Conservation (phyloP, 1,140 invertebrate genomes). For the Camponotus pennsylvanicus region DNA sequence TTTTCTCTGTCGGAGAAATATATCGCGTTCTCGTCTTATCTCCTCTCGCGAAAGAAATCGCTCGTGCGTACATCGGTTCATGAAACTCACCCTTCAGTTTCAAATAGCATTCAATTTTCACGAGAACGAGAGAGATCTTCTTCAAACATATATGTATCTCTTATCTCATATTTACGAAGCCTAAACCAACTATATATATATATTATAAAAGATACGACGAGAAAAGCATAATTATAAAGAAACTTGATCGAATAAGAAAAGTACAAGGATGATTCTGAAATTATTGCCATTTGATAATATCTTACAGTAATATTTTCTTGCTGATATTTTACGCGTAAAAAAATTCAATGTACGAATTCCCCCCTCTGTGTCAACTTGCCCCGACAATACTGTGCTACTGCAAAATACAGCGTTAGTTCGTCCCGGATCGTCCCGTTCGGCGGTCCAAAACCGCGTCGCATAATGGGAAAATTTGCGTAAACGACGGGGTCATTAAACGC, state of each 20-base stretch:
- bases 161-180: background rate
- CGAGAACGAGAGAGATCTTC: background rate
- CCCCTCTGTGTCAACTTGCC: background rate
- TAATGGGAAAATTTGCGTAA: conserved; percentile 87
- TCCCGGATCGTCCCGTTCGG: conserved; percentile 82
- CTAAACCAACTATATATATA: background rate
- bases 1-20: conserved; percentile 25
- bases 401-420: conserved; percentile 64
- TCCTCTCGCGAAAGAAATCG: conserved; percentile 32
- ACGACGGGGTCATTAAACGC: conserved; percentile 85
- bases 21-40: conserved; percentile 43
- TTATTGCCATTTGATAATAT: background rate
- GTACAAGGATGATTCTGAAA: background rate
- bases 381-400: background rate
- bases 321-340: background rate
- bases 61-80: conserved; percentile 12
- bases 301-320: background rate
- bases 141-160: conserved; percentile 33
- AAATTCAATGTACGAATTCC: background rate
- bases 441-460: conserved; percentile 83
- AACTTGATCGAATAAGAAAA: background rate
- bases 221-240: background rate
- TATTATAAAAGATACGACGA: background rate
- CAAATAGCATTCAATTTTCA: background rate
- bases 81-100: conserved; percentile 10